These are phyloP conservation scores for Morinoia aosen DNA, from an alignment of 2,888 invertebrate genomes.

Conservation along the genomic window DNA sequence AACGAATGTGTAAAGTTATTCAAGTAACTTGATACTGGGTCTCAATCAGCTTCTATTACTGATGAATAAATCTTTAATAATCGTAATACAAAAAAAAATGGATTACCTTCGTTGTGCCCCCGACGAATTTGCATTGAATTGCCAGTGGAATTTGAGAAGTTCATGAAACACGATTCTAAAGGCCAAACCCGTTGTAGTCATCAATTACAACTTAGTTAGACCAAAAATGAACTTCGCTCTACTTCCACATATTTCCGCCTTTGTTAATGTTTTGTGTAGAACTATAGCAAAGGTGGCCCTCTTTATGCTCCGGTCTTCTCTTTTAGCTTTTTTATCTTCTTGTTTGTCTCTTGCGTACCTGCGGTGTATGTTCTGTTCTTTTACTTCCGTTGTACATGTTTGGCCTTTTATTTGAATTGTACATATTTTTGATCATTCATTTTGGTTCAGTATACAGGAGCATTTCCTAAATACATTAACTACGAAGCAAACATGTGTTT, in stretches of 20 bases:
- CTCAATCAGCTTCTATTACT: background rate
- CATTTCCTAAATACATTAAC: background rate
- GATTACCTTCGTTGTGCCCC: background rate
- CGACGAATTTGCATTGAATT: too few relatives aligned
- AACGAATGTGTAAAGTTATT: background rate
- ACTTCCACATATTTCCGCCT: background rate
- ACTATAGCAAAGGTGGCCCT: background rate
- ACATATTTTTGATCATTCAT: background rate
- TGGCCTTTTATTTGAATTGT: background rate
- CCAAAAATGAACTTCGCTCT: background rate
- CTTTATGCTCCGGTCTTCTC: background rate
- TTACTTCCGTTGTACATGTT: background rate
- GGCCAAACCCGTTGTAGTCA: too few relatives aligned
- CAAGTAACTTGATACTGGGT: background rate
- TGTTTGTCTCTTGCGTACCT: too few relatives aligned
- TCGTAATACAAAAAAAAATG: background rate
- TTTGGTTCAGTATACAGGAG: background rate
- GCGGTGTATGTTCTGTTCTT: too few relatives aligned
- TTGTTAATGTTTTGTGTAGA: background rate
- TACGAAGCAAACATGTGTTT: background rate
- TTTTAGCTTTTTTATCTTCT: background rate
- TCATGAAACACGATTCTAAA: too few relatives aligned
- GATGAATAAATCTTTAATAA: background rate
- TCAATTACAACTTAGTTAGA: background rate
- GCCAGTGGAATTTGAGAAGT: too few relatives aligned